Base-by-base conservation (phyloP, 92 coral and sea anemone species). In the Phymanthus crucifer region DNA sequence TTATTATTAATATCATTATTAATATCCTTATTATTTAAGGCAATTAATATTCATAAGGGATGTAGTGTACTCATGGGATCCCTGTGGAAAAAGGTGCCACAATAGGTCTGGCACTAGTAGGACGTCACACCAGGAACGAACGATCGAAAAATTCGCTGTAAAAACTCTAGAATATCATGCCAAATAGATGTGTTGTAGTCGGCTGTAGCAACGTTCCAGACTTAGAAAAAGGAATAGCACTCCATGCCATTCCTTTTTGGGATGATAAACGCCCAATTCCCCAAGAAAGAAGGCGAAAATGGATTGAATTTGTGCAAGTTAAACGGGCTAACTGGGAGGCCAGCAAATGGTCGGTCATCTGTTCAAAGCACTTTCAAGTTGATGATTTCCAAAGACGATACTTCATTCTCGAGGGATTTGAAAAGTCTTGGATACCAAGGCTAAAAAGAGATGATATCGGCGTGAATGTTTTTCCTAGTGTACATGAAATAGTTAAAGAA, bases 191-290 rank as follows among this genome's bases (percentile, higher is more conserved):
- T 35, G 79, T 81, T 31, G 79, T 81, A 17, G 32, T 26, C 50
- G 85, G 79, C 17, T 81, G 85, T 68, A 37, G 56, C n/a, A 81
- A 81, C 48, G 32, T 27, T 6, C 69, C 54, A 18, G 68, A 58
- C 72, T 9, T 27, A 35, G 18, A 43, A 34, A 77, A 81, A 18
- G 85, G 85, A 9, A 81, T 81, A 48, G 70, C 71, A 6, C 50
- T 81, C 24, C 85, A 81, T 54, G 32, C 61, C 19, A 81, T 81
- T 72, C 72, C 85, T 32, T 81, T 34, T 72, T 48, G 78, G 46
- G 68, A 66, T 61, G 85, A 81, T 34, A 38, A 56, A 3, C 79
- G 85, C 9, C 33, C 68, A 12, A 61, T 61, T 24, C 34, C 34
- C 1, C 68, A 61, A 61, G 68, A 61, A 61, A 24, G 68, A 61